Conservation (phyloP, 2,797 vertebrate species). For the Anableps anableps region DNA sequence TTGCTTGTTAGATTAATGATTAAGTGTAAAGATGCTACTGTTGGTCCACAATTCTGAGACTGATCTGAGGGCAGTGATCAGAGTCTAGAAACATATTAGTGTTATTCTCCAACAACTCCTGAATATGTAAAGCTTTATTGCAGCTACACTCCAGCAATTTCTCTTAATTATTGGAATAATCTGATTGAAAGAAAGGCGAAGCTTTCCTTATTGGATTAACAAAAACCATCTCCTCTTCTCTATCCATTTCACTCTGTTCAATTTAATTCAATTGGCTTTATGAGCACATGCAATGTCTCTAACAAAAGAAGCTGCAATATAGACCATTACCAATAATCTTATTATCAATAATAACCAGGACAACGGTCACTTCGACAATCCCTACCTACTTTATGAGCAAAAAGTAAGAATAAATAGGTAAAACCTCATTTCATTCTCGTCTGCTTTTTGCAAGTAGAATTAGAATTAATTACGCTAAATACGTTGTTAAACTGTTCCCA, state of each 20-base stretch:
- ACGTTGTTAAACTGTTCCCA: neutral
- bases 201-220: slow-evolving; percentile 76
- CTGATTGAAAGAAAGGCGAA: slow-evolving; percentile 70
- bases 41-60: neutral
- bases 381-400: neutral
- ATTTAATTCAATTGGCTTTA: slow-evolving; percentile 53
- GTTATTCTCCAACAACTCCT: slow-evolving; percentile 37
- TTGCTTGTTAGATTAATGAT: neutral
- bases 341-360: slow-evolving; percentile 24
- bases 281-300: slow-evolving; percentile 46
- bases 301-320: slow-evolving; percentile 22
- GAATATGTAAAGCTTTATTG: slow-evolving; percentile 75
- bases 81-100: slow-evolving; percentile 5
- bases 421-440: neutral
- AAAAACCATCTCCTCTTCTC: slow-evolving; percentile 42
- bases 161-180: slow-evolving; percentile 81
- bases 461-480: neutral
- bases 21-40: neutral
- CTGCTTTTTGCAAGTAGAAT: neutral
- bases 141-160: slow-evolving; percentile 70
- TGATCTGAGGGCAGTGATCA: neutral
- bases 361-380: neutral
- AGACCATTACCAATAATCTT: slow-evolving; percentile 49
- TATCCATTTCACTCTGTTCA: slow-evolving; percentile 35
- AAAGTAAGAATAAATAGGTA: neutral